Evolutionary conservation across 2,888 invertebrate genomes (phyloP).

Genomic region (Papilio protenor): DNA sequence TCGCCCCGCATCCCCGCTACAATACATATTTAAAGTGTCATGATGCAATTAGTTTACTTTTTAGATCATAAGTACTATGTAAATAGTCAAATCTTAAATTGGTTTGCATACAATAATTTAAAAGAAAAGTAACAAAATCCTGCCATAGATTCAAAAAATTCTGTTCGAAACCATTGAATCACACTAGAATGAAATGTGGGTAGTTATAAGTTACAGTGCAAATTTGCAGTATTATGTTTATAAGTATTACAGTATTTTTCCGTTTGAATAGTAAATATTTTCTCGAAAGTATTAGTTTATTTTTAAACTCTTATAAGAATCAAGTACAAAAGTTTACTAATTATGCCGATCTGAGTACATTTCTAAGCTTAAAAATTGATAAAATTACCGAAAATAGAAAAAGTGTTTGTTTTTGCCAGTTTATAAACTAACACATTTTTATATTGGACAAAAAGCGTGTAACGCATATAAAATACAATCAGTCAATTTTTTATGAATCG

Average conservation of each 20-base stretch:
- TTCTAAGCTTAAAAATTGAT: not conserved
- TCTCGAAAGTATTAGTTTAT: not conserved
- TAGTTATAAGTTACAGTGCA: too few relatives aligned
- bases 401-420: not conserved
- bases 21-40: too few relatives aligned
- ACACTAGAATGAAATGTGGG: too few relatives aligned
- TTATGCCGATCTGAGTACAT: not conserved
- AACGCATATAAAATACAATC: slow-evolving; percentile 21
- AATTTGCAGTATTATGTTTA: not conserved
- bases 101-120: too few relatives aligned
- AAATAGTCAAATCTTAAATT: too few relatives aligned
- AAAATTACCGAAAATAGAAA: not conserved
- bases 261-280: not conserved
- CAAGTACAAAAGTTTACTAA: not conserved
- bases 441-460: slow-evolving; percentile 22
- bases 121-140: too few relatives aligned
- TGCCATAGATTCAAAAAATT: too few relatives aligned
- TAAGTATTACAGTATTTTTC: not conserved
- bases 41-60: too few relatives aligned
- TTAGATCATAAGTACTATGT: too few relatives aligned
- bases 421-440: not conserved
- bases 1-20: too few relatives aligned
- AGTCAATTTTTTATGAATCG: slow-evolving; percentile 36
- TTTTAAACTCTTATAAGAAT: not conserved
- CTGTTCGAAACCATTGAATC: too few relatives aligned